These are phyloP conservation scores for Bhutanitis thaidina DNA, from an alignment of 2,888 invertebrate genomes.

Conservation along the genomic window DNA sequence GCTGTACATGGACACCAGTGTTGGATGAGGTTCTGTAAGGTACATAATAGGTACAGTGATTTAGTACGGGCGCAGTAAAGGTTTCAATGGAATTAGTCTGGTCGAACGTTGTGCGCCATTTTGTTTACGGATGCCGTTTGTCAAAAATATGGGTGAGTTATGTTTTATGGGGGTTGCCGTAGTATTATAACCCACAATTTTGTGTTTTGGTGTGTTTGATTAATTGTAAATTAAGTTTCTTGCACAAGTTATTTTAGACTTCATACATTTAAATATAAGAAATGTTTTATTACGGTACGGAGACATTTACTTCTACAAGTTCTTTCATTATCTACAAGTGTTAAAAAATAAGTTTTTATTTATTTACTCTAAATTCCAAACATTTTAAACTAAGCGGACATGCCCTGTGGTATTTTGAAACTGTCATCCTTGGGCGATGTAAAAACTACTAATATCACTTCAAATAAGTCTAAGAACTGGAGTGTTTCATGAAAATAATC, in stretches of 20 bases:
- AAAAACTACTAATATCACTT: no score
- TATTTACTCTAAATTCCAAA: no score
- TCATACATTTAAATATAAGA: no score
- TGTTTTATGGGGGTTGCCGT: constrained; percentile 17
- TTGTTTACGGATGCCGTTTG: constrained; percentile 43
- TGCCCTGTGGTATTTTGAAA: no score
- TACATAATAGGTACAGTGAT: constrained; percentile 72
- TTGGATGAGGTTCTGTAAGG: constrained; percentile 61
- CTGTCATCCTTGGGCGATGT: no score
- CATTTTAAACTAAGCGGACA: no score
- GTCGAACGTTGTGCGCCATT: constrained; percentile 53
- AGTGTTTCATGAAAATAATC: no score
- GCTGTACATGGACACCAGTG: constrained; percentile 51
- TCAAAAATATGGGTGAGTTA: constrained; percentile 32
- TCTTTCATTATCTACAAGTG: no score
- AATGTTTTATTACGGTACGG: no score
- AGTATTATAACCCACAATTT: background rate
- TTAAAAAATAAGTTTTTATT: no score
- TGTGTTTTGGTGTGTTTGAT: background rate
- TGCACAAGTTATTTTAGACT: background rate
- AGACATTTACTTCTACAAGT: no score
- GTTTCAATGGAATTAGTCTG: constrained; percentile 73
- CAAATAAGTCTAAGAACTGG: no score
- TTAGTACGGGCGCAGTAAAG: constrained; percentile 62
- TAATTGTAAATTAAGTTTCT: background rate